Base-by-base conservation (phyloP, 2,113 vertebrate species). In the Hippocampus barbouri region DNA sequence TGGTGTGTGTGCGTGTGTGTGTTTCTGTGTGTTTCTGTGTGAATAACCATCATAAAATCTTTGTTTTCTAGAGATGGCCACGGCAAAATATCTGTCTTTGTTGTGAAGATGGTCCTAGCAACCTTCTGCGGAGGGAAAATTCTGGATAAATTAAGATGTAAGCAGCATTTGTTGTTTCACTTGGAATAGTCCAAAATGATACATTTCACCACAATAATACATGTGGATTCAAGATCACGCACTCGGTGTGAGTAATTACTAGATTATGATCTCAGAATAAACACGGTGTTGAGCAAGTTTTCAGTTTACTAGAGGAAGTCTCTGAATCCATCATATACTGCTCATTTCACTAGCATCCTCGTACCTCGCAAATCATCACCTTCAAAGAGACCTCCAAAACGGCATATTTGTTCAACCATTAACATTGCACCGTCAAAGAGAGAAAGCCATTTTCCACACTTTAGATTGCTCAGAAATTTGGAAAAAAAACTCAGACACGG, bases 81-180 rank as follows among this genome's bases (percentile, higher is more conserved):
- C 68, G 96, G 96, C 79, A 98, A 97, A 90, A 93, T 96, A 70
- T 95, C 95, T 0, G 94, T 96, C 80, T 98, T 98, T 92, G 94
- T 95, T 79, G 93, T 95, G 88, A 99, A 98, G 93, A 95, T 94
- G 93, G 94, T 94, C 70, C 90, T 98, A 78, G 96, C 95, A 69
- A 95, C 96, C 5, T 92, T 99, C 80, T 99, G 96, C 86, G 96
- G 97, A 85, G 97, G 97, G 76, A 99, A 98, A 88, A 96, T 98
- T 89, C 93, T 97, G 93, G 97, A 99, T 91, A 99, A 99, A 91
- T 93, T 99, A 91, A 95, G 96, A 96, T 99, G 97, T 98, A 94
- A 96, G 97, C 89, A 76, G 71, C 57, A 59, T 71, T 56, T 38
- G 75, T 66, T 60, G 16, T 73, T 70, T 72, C 68, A 27, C 59